Conservation (phyloP, 2,113 vertebrate species). For the Pteruthius melanotis region DNA sequence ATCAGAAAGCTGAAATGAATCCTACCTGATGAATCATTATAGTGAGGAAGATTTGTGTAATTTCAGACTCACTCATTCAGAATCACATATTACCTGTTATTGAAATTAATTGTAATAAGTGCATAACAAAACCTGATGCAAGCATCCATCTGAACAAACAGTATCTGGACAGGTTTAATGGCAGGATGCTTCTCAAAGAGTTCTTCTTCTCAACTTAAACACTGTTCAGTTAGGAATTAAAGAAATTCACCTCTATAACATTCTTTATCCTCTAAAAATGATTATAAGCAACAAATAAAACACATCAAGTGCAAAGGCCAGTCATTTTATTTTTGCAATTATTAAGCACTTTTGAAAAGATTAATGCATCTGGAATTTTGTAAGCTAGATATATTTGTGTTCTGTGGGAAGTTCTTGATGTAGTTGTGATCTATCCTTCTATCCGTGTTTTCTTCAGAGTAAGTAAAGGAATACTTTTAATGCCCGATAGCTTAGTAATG, state of each 20-base stretch:
- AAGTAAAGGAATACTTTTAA: not conserved
- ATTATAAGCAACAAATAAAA: not conserved
- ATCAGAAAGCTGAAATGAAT: constrained; percentile 2
- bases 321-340: not conserved
- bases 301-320: not conserved
- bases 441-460: not conserved
- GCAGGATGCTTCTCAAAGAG: not conserved
- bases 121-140: not conserved
- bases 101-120: not conserved
- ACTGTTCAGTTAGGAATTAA: not conserved
- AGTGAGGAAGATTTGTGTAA: not conserved
- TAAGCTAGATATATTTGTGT: not conserved
- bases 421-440: not conserved
- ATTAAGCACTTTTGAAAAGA: not conserved
- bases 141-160: not conserved
- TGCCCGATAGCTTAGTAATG: not conserved
- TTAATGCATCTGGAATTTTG: constrained; percentile 11
- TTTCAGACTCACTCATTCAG: constrained; percentile 5
- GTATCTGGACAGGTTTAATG: not conserved
- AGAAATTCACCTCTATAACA: not conserved
- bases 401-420: not conserved
- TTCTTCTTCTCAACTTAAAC: not conserved
- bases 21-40: constrained; percentile 38
- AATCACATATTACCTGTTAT: not conserved
- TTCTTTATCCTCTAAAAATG: not conserved